Evolutionary conservation across 2,797 vertebrate species (phyloP).

Genomic region (Denticeps clupeoides): DNA sequence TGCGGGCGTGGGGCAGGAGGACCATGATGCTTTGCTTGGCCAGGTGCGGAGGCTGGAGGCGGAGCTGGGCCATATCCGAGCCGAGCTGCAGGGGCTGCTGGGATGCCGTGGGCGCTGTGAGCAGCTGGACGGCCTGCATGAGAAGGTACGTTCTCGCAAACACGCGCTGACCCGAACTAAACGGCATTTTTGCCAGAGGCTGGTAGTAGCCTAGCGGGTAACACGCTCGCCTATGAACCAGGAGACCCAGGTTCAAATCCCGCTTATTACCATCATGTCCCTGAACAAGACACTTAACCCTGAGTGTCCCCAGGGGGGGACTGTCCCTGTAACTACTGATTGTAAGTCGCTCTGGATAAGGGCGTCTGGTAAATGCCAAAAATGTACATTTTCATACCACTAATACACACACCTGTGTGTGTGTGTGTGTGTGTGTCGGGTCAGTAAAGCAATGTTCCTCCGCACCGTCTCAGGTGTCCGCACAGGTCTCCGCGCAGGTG

Average conservation of each 20-base stretch:
- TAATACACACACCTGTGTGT: background rate
- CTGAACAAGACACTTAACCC: too few relatives aligned
- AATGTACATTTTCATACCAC: too few relatives aligned
- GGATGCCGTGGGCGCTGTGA: slow-evolving; percentile 58
- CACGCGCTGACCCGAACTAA: background rate
- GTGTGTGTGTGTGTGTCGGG: background rate
- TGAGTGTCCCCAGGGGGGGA: too few relatives aligned
- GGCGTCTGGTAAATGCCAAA: too few relatives aligned
- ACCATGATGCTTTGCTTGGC: slow-evolving; percentile 53
- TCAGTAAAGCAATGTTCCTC: background rate
- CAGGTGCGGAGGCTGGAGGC: slow-evolving; percentile 64
- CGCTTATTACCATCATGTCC: too few relatives aligned
- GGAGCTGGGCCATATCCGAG: slow-evolving; percentile 62
- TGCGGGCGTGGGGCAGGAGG: slow-evolving; percentile 53
- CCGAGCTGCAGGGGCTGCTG: slow-evolving; percentile 56
- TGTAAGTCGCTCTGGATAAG: too few relatives aligned
- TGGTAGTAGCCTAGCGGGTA: too few relatives aligned
- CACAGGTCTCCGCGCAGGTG: slow-evolving; percentile 43
- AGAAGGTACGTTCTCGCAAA: slow-evolving; percentile 34
- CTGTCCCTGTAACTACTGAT: too few relatives aligned
- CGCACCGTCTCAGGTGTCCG: slow-evolving; percentile 38
- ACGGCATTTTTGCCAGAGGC: too few relatives aligned
- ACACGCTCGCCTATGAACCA: too few relatives aligned
- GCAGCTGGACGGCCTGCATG: slow-evolving; percentile 52
- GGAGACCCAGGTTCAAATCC: too few relatives aligned